These are phyloP conservation scores for Megalonaias nervosa DNA, from an alignment of 1,140 invertebrate genomes.

Conservation along the genomic window DNA sequence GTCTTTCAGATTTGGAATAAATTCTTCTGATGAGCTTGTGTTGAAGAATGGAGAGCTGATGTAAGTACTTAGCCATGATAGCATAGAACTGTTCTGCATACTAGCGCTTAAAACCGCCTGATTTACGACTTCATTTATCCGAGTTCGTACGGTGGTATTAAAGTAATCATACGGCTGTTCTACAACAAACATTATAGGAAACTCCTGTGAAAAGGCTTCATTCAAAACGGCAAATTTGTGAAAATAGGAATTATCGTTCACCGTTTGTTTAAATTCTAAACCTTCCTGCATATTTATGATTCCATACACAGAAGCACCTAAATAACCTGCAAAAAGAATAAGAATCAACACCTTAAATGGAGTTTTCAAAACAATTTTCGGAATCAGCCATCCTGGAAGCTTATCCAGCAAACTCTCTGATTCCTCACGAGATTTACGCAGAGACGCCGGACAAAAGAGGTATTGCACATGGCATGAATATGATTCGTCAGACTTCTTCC, in stretches of 20 bases:
- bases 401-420: constrained; percentile 47
- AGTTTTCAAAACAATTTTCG: constrained; percentile 72
- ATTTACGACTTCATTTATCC: neutral
- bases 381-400: constrained; percentile 20
- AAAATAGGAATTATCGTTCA: constrained; percentile 65
- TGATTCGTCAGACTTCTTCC: constrained; percentile 31
- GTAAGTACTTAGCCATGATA: constrained; percentile 31
- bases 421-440: constrained; percentile 23
- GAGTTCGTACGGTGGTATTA: neutral
- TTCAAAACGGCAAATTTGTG: constrained; percentile 23
- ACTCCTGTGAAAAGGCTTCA: constrained; percentile 3
- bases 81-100: constrained; percentile 4
- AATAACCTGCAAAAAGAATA: constrained; percentile 84
- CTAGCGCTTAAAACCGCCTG: neutral
- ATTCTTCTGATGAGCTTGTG: constrained; percentile 73
- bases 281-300: constrained; percentile 85
- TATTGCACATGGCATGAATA: constrained; percentile 14
- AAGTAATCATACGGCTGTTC: constrained; percentile 13
- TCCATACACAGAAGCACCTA: constrained; percentile 90
- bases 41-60: constrained; percentile 4
- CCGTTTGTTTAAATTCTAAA: constrained; percentile 77
- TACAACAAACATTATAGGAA: constrained; percentile 12
- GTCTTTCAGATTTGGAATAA: constrained; percentile 83
- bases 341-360: constrained; percentile 78
- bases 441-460: constrained; percentile 38